Evolutionary conservation across 2,888 invertebrate genomes (phyloP), one percentile per base, ranked within the genome.

Genomic region (Xanthia togata): DNA sequence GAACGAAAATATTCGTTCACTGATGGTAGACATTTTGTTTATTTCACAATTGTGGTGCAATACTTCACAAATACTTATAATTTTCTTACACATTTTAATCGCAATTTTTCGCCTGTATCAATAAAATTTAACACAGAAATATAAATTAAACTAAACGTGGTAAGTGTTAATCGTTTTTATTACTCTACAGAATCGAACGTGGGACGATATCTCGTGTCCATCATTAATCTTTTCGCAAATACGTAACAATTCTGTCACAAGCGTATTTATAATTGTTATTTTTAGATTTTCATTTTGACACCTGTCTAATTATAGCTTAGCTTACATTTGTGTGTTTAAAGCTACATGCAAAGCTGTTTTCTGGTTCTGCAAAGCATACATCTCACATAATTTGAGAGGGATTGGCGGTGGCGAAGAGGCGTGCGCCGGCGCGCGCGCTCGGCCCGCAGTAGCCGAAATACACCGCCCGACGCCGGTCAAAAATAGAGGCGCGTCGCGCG

Each of bases 401-500:
- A 82, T 71, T 79, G 73, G 62, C 60, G 70, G 78, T 35, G 70
- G 55, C 4, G 79, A 53, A 57, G 78, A 82, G 73, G 69, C 88
- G 86, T 77, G 79, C 84, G 85, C 44, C 83, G 60, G 79, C 79
- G 77, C 84, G 84, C 75, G 82, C 89, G 86, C 81, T 73, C 86
- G 75, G 85, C 82, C 90, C 89, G 85, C 89, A 85, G 85, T 88
- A 83, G 89, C 91, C 91, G 90, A 89, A 91, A 93, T 93, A 93
- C 92, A 93, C 92, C 90, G 91, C 93, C 92, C 90, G 90, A 90
- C 92, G 91, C 90, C 89, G 89, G 92, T 93, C 95, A 94, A 95
- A 96, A 96, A 96, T 96, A 96, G 96, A 94, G 90, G 89, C 88
- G 89, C 88, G 84, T 78, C 85, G 87, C 91, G 87, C 89, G 89